Percentiles rank a stretch among this genome's conserved stretches.
Evolutionary conservation across 2,888 invertebrate species (phyloP).

Genomic region (Fragum sueziense): DNA sequence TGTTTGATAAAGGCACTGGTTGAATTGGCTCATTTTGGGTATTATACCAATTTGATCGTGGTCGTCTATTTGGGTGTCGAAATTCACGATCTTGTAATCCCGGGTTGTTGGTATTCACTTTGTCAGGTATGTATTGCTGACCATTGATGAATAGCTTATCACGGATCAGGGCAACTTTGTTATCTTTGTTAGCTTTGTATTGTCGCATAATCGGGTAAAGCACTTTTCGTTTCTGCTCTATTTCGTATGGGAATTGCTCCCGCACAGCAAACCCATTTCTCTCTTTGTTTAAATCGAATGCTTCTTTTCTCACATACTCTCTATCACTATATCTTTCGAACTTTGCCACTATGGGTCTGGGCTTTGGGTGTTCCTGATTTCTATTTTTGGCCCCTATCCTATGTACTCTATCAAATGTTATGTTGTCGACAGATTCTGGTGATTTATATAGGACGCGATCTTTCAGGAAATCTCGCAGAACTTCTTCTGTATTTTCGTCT

Average conservation of each 20-base stretch:
- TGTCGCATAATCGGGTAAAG: not conserved
- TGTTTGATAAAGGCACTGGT: too few relatives aligned
- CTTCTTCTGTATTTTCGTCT: too few relatives aligned
- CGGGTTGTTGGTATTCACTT: not conserved
- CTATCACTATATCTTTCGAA: not conserved
- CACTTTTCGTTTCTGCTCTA: not conserved
- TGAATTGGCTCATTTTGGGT: too few relatives aligned
- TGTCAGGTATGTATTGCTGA: not conserved
- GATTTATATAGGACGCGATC: too few relatives aligned
- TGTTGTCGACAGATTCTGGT: too few relatives aligned
- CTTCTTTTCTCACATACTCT: not conserved
- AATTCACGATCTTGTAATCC: not conserved
- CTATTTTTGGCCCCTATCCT: too few relatives aligned
- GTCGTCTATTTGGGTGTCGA: not conserved
- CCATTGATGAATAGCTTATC: conserved; percentile 6
- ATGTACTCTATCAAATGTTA: too few relatives aligned
- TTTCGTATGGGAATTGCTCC: not conserved
- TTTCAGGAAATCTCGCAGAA: too few relatives aligned
- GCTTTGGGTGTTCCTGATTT: too few relatives aligned
- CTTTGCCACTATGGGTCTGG: not conserved
- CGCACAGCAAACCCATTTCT: not conserved
- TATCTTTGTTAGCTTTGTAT: not conserved
- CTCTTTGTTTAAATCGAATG: not conserved
- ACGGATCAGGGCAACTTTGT: not conserved
- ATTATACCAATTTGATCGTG: too few relatives aligned